These are phyloP conservation scores for Drymonia ruficornis DNA, from an alignment of 2,888 invertebrate species.

Conservation along the genomic window DNA sequence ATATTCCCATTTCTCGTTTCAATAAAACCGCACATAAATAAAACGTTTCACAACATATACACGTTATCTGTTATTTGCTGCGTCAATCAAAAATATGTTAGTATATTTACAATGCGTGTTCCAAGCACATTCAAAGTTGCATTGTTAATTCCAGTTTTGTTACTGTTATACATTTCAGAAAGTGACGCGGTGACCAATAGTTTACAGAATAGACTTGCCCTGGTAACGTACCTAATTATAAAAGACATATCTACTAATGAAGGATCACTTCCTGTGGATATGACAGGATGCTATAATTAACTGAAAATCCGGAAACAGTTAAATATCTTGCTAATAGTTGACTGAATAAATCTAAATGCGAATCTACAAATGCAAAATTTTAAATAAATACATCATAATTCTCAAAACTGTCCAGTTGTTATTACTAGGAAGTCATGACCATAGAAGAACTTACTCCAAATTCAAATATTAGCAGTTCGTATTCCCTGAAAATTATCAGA, in stretches of 20 bases:
- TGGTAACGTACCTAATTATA: conserved; percentile 32
- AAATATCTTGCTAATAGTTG: no score
- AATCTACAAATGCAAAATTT: no score
- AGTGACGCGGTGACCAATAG: conserved; percentile 28
- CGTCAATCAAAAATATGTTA: not conserved
- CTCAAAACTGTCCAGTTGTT: no score
- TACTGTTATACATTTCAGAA: not conserved
- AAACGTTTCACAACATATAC: not conserved
- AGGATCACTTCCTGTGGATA: no score
- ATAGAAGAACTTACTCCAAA: no score
- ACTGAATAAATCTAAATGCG: no score
- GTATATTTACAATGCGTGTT: not conserved
- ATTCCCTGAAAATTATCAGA: no score
- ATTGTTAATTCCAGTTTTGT: not conserved
- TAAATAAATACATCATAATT: no score
- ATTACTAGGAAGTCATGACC: no score
- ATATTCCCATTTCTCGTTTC: not conserved
- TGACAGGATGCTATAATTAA: no score
- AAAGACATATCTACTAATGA: not conserved
- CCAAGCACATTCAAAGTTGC: not conserved
- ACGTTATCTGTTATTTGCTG: not conserved
- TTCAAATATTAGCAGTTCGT: no score
- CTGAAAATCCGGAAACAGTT: no score
- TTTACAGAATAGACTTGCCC: conserved; percentile 37
- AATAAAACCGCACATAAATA: not conserved